Percentiles rank a stretch among this genome's conserved stretches.
Conservation (phyloP, 2,888 invertebrate species). For the Drosophila percnosoma region DNA sequence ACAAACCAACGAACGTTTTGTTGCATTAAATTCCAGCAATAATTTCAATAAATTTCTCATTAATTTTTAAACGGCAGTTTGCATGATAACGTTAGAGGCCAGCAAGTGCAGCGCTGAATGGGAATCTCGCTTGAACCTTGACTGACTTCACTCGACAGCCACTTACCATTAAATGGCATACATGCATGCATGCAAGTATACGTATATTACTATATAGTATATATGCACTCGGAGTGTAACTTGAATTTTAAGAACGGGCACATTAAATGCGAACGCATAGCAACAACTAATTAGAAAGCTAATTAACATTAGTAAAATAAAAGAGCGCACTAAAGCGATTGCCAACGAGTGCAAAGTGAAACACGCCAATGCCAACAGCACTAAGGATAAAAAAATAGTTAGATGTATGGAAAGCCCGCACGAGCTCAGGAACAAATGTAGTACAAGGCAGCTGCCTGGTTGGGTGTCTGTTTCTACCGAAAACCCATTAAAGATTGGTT, state of each 20-base stretch:
- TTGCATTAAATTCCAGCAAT: slow-evolving; percentile 59
- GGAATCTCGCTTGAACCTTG: slow-evolving; percentile 7
- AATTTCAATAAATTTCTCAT: slow-evolving; percentile 63
- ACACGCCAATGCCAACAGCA: slow-evolving; percentile 15
- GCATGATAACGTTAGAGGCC: slow-evolving; percentile 28
- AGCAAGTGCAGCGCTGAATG: slow-evolving; percentile 18
- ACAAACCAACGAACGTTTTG: slow-evolving; percentile 51
- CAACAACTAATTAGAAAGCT: slow-evolving; percentile 76
- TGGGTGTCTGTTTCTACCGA: slow-evolving; percentile 17
- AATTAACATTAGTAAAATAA: slow-evolving; percentile 79
- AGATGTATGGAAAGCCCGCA: background rate
- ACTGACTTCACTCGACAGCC: slow-evolving; percentile 15
- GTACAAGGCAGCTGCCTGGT: slow-evolving; percentile 35
- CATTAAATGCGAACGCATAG: slow-evolving; percentile 59
- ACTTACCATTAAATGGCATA: slow-evolving; percentile 48
- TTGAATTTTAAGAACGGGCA: slow-evolving; percentile 62
- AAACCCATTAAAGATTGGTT: background rate
- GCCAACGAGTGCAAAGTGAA: slow-evolving; percentile 30
- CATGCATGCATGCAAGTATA: background rate
- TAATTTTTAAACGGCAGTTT: slow-evolving; percentile 58
- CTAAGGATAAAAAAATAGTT: background rate
- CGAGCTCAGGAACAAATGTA: slow-evolving; percentile 15
- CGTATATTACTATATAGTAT: background rate
- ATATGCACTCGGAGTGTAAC: background rate
- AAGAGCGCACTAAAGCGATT: slow-evolving; percentile 44